Evolutionary conservation across 2,797 vertebrate genomes (phyloP).

Genomic region (Phoxinus dragarum): DNA sequence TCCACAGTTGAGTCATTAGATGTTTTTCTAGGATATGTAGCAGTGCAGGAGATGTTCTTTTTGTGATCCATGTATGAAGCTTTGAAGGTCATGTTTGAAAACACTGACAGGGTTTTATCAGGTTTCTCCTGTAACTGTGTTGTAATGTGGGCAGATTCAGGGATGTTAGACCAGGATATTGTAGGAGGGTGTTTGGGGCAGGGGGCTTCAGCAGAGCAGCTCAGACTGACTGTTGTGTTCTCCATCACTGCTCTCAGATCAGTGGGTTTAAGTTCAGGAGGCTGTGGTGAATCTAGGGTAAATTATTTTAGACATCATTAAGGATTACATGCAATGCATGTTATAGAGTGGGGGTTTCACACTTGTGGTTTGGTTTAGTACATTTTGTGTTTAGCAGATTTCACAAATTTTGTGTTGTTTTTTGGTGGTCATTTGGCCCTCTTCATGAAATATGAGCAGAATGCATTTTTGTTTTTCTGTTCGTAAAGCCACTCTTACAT

Average conservation of each 20-base stretch:
- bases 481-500: too few relatives aligned
- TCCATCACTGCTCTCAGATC: background rate
- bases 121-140: slow-evolving; percentile 39
- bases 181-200: slow-evolving; percentile 67
- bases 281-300: slow-evolving; percentile 5
- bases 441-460: background rate
- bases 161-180: slow-evolving; percentile 65
- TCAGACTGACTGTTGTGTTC: slow-evolving; percentile 52
- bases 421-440: background rate
- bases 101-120: slow-evolving; percentile 56
- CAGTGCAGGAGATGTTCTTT: slow-evolving; percentile 62
- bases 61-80: slow-evolving; percentile 62
- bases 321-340: background rate
- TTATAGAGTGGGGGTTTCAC: too few relatives aligned
- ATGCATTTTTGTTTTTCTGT: background rate
- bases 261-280: slow-evolving; percentile 41
- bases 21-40: slow-evolving; percentile 58
- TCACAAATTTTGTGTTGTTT: too few relatives aligned
- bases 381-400: background rate
- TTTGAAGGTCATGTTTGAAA: slow-evolving; percentile 57
- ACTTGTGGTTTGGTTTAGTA: background rate
- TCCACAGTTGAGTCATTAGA: background rate
- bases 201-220: slow-evolving; percentile 60
- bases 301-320: background rate
- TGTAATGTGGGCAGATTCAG: slow-evolving; percentile 34